These are phyloP conservation scores for Odontamblyopus lacepedii DNA, from an alignment of 2,797 vertebrate species.

Conservation along the genomic window DNA sequence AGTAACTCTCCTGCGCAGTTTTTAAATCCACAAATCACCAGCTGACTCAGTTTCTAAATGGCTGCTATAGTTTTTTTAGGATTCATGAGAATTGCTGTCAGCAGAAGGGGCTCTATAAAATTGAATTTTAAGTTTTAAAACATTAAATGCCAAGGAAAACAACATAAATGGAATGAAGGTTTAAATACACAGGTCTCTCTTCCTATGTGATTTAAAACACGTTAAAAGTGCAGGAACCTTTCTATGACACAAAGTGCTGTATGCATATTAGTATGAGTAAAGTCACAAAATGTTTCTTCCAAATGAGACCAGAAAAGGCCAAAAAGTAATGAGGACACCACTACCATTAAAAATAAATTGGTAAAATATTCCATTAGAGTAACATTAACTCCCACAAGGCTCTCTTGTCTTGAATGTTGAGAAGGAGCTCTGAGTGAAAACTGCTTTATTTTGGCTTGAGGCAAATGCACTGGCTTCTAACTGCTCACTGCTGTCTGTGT, in stretches of 20 bases:
- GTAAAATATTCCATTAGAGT: conserved; percentile 8
- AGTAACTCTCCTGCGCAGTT: not conserved
- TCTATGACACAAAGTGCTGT: not conserved
- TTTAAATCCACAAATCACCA: not conserved
- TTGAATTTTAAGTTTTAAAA: not conserved
- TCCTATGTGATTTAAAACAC: too few relatives aligned
- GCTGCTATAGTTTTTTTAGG: not conserved
- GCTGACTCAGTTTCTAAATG: not conserved
- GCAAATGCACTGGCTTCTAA: conserved; percentile 17
- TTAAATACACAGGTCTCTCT: too few relatives aligned
- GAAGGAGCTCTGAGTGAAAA: conserved; percentile 15
- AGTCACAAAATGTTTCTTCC: not conserved
- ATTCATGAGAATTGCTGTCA: not conserved
- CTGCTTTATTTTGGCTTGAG: conserved; percentile 32
- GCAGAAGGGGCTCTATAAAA: not conserved
- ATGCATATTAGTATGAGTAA: not conserved
- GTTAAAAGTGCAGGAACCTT: not conserved
- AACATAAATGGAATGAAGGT: not conserved
- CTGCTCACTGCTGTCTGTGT: conserved; percentile 23
- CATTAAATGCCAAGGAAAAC: not conserved
- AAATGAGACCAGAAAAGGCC: not conserved
- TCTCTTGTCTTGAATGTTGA: conserved; percentile 22
- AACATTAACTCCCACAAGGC: conserved; percentile 15
- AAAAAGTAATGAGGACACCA: not conserved
- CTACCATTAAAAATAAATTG: not conserved